phyloP scores from a whole-genome alignment of 2,113 vertebrate species.

The Hippocampus guttulatus region DNA sequence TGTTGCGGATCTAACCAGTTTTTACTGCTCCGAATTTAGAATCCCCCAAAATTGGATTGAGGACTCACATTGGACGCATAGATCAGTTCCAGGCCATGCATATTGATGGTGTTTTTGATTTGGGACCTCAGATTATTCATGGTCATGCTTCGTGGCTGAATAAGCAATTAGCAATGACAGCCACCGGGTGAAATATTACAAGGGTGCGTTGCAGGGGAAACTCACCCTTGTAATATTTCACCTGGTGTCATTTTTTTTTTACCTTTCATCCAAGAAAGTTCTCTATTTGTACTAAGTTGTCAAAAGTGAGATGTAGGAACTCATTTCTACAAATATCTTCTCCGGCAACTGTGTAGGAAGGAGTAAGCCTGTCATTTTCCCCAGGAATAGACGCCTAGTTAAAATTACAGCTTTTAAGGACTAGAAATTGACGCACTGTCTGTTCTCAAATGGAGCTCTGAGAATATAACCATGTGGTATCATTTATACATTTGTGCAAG shows the following conservation, averaged over 20 bases:
- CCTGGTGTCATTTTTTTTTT: not conserved
- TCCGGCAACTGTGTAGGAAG: slow-evolving; percentile 52
- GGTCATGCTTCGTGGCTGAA: slow-evolving; percentile 1
- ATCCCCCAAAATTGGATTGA: slow-evolving; percentile 26
- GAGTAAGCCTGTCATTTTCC: slow-evolving; percentile 75
- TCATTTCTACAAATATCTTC: slow-evolving; percentile 69
- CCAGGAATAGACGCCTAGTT: slow-evolving; percentile 73
- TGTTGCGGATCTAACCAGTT: slow-evolving; percentile 25
- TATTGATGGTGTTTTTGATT: slow-evolving; percentile 12
- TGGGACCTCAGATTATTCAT: slow-evolving; percentile 15
- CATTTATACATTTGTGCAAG: slow-evolving; percentile 56
- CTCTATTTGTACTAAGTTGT: slow-evolving; percentile 37
- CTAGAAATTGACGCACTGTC: slow-evolving; percentile 69
- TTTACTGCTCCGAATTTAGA: slow-evolving; percentile 26
- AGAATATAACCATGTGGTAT: slow-evolving; percentile 63
- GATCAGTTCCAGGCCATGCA: slow-evolving; percentile 9
- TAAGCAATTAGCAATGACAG: not conserved
- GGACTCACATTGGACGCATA: slow-evolving; percentile 19
- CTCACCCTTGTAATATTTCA: not conserved
- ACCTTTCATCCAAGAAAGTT: slow-evolving; percentile 17
- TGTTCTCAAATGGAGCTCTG: slow-evolving; percentile 47
- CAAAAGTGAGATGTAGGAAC: slow-evolving; percentile 36
- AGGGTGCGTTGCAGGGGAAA: not conserved
- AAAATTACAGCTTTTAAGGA: slow-evolving; percentile 74
- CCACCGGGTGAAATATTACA: not conserved